Base-by-base conservation (phyloP, 2,797 vertebrate genomes). In the Pangasius macronema region DNA sequence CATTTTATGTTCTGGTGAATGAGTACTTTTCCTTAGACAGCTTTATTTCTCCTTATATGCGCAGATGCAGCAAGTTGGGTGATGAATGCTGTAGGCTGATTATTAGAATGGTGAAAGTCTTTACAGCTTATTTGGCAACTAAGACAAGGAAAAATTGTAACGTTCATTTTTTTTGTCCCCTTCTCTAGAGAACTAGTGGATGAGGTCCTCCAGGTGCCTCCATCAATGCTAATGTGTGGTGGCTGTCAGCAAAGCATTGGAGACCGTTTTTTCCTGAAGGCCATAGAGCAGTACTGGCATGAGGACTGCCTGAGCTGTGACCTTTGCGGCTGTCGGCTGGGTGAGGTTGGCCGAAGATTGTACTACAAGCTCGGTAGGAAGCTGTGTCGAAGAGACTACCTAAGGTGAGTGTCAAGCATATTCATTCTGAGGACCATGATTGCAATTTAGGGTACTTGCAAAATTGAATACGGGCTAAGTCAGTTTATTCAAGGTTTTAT, bases 271-370 rank as follows among this genome's bases (percentile, higher is more conserved):
- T 99, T 99, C 95, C 95, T 99, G 42, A 99, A 99, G 93, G 99
- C 99, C 94, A 99, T 99, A 36, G 99, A 99, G 89, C 98, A 99
- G 94, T 99, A 99, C 95, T 99, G 99, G 99, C 99, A 99, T 0
- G 99, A 99, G 91, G 99, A 99, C 94, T 99, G 99, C 88, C 96
- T 99, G 89, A 99, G 98, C 96, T 99, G 99, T 7, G 99, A 99
- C 94, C 96, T 99, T 81, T 99, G 99, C 0, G 98, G 98, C 67
- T 99, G 99, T 89, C 94, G 99, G 27, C 96, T 99, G 3, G 99
- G 99, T 0, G 98, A 99, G 91, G 98, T 99, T 89, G 99, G 99
- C 30, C 95, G 98, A 16, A 95, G 99, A 49, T 93, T 99, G 80
- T 99, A 99, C 93, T 99, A 98, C 95, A 99, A 99, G 90, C 96